Conservation (phyloP, 2,113 vertebrate species). For the Genyomyrus donnyi region DNA sequence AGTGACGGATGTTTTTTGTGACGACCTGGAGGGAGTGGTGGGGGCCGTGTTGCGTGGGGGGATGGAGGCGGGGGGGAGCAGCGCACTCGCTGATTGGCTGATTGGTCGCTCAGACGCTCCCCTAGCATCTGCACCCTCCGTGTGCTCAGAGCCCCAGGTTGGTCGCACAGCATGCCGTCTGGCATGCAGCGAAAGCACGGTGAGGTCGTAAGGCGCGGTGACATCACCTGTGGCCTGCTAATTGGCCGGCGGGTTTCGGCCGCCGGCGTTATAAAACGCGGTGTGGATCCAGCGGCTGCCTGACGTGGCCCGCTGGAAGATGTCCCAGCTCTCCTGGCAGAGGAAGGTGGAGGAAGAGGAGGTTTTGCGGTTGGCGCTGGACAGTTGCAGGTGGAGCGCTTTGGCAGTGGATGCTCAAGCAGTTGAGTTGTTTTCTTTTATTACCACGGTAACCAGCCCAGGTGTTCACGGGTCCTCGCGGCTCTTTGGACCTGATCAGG, state of each 20-base stretch:
- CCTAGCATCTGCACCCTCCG: constrained; percentile 32
- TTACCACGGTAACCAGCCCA: not conserved
- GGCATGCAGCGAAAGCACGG: not conserved
- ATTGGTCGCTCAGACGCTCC: constrained; percentile 52
- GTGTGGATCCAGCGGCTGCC: not conserved
- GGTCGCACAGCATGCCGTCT: constrained; percentile 1
- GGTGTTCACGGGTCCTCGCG: not conserved
- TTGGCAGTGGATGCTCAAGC: not conserved
- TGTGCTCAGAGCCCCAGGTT: constrained; percentile 18
- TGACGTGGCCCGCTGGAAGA: constrained; percentile 20
- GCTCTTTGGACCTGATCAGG: not conserved
- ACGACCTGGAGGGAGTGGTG: constrained; percentile 32
- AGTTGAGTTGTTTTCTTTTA: constrained; percentile 19
- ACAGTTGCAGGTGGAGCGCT: constrained; percentile 32
- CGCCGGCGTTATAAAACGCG: constrained; percentile 3
- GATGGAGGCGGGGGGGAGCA: constrained; percentile 26
- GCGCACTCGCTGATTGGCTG: constrained; percentile 42
- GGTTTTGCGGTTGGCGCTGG: constrained; percentile 34
- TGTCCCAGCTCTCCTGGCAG: constrained; percentile 34
- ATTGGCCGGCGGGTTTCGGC: constrained; percentile 35
- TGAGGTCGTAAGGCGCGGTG: constrained; percentile 34
- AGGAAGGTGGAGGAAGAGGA: constrained; percentile 32
- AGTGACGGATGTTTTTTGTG: constrained; percentile 73
- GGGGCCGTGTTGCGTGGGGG: constrained; percentile 9
- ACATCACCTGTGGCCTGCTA: constrained; percentile 47